Evolutionary conservation across 2,797 vertebrate genomes (phyloP).

Genomic region (Ciconia nigra): DNA sequence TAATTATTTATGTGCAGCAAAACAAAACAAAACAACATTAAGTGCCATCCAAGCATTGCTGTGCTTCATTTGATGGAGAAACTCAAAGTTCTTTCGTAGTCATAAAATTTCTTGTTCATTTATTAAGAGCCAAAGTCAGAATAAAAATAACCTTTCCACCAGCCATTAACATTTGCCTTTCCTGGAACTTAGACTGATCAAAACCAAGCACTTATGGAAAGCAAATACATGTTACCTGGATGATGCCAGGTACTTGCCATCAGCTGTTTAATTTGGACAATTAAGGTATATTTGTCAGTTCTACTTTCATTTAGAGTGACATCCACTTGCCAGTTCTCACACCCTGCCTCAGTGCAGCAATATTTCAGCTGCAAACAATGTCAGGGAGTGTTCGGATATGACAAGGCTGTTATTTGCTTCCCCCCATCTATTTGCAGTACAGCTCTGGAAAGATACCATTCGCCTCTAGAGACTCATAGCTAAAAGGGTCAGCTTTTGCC

Average conservation of each 20-base stretch:
- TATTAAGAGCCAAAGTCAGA: not conserved
- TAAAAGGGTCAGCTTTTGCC: not conserved
- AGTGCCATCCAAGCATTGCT: not conserved
- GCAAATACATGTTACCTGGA: not conserved
- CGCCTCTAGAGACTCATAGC: not conserved
- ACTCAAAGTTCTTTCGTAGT: not conserved
- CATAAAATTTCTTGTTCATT: not conserved
- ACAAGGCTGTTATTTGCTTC: not conserved
- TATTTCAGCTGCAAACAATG: not conserved
- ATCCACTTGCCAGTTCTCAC: not conserved
- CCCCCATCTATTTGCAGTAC: not conserved
- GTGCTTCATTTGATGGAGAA: constrained; percentile 38
- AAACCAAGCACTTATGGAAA: not conserved
- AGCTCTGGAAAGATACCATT: not conserved
- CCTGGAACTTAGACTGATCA: not conserved
- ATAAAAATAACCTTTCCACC: not conserved
- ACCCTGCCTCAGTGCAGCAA: not conserved
- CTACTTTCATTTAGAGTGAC: not conserved
- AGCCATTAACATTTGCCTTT: not conserved
- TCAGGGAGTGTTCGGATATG: accelerated
- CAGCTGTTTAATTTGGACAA: not conserved
- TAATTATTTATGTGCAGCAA: constrained; percentile 49
- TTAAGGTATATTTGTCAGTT: not conserved
- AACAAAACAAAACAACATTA: constrained; percentile 23
- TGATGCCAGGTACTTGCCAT: not conserved